A percentile compares a stretch with the other conserved stretches of the same genome.
Evolutionary conservation across 2,888 invertebrate genomes (phyloP).

Genomic region (Idaea biselata): DNA sequence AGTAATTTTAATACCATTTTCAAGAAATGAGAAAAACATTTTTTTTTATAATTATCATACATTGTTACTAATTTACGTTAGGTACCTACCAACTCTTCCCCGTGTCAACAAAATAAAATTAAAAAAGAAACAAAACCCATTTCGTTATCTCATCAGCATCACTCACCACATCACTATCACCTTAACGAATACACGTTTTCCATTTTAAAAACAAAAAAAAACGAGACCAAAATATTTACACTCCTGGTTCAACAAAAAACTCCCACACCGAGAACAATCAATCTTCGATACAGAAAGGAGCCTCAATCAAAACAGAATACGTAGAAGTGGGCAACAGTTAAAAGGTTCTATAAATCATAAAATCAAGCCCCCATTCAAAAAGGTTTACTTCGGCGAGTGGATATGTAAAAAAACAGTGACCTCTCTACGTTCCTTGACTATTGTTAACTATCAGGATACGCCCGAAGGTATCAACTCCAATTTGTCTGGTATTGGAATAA

Average conservation of each 20-base stretch:
- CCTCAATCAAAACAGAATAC: slow-evolving; percentile 79
- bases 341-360: slow-evolving; percentile 78
- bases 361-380: slow-evolving; percentile 75
- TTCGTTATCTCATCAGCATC: slow-evolving; percentile 22
- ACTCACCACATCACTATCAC: slow-evolving; percentile 9
- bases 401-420: slow-evolving; percentile 51
- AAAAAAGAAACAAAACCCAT: slow-evolving; percentile 12
- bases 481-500: slow-evolving; percentile 72
- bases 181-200: slow-evolving; percentile 39
- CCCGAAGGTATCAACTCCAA: slow-evolving; percentile 61
- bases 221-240: slow-evolving; percentile 70
- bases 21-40: no score
- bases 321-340: slow-evolving; percentile 69
- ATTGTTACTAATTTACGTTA: no score
- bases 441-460: slow-evolving; percentile 53
- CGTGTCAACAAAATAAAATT: no score
- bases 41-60: no score
- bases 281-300: slow-evolving; percentile 74
- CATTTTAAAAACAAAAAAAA: slow-evolving; percentile 33
- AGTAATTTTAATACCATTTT: no score
- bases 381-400: slow-evolving; percentile 58
- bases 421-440: slow-evolving; percentile 53
- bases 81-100: no score
- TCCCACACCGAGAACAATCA: slow-evolving; percentile 76
- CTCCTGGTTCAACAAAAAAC: slow-evolving; percentile 70